Conservation (phyloP, 2,888 invertebrate genomes). For the Baronia brevicornis region DNA sequence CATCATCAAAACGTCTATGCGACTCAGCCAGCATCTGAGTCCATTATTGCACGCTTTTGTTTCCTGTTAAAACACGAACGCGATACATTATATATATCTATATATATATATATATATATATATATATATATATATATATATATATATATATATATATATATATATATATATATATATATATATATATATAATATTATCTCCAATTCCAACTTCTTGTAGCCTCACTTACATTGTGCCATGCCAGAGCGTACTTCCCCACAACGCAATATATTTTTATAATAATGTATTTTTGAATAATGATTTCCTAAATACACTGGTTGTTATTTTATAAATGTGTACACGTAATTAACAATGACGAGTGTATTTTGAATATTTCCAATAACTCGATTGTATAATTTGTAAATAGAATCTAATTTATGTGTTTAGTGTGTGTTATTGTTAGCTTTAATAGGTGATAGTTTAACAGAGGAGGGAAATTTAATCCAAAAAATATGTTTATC, state of each 20-base stretch:
- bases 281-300: too few relatives aligned
- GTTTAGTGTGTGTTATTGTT: slow-evolving; percentile 53
- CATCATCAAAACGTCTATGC: slow-evolving; percentile 53
- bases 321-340: too few relatives aligned
- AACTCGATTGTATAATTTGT: slow-evolving; percentile 62
- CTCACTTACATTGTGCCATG: slow-evolving; percentile 12
- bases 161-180: too few relatives aligned
- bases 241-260: slow-evolving; percentile 8
- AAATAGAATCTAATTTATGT: slow-evolving; percentile 68
- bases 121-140: too few relatives aligned
- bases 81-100: slow-evolving; percentile 1
- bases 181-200: too few relatives aligned
- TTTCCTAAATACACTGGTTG: too few relatives aligned
- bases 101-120: too few relatives aligned
- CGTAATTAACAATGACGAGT: too few relatives aligned
- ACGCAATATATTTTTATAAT: too few relatives aligned
- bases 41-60: slow-evolving; percentile 65
- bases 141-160: too few relatives aligned
- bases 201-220: slow-evolving; percentile 4
- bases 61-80: slow-evolving; percentile 16
- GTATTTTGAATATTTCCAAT: slow-evolving; percentile 14
- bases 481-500: slow-evolving; percentile 61
- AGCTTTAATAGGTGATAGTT: slow-evolving; percentile 68
- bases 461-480: slow-evolving; percentile 45
- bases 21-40: slow-evolving; percentile 65